A percentile compares a stretch with the other conserved stretches of the same genome.
phyloP scores from a whole-genome alignment of 2,888 invertebrate genomes.

The Zonitis immaculata region DNA sequence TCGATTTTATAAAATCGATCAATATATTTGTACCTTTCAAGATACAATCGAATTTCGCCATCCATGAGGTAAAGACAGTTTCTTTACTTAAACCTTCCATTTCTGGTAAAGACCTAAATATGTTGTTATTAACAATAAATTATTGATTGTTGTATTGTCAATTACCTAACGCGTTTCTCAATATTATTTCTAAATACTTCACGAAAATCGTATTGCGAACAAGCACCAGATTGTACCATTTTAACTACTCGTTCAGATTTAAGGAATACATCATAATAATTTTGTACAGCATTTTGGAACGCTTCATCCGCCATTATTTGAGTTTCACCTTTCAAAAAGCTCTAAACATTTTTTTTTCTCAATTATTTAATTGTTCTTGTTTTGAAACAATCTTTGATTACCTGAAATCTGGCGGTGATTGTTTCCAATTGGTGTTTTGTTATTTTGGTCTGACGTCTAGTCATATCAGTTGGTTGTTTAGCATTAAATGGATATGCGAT shows the following conservation, averaged over 20 bases:
- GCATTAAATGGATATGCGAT: conserved; percentile 99
- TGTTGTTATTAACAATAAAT: no score
- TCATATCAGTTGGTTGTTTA: conserved; percentile 98
- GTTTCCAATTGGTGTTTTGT: conserved; percentile 94
- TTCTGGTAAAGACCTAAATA: conserved; percentile 85
- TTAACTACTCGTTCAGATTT: conserved; percentile 93
- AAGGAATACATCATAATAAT: conserved; percentile 91
- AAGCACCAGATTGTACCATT: conserved; percentile 97
- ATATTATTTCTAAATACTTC: conserved; percentile 98
- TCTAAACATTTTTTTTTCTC: conserved; percentile 52
- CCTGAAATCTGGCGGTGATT: conserved; percentile 92
- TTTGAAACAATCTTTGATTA: conserved; percentile 43
- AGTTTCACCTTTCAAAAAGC: conserved; percentile 97
- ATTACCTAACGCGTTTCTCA: conserved; percentile 92
- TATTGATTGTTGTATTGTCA: no score
- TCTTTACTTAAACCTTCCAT: conserved; percentile 99
- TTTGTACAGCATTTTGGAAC: conserved; percentile 97
- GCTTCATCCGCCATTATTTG: conserved; percentile 97
- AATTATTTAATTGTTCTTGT: neutral
- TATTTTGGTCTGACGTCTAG: conserved; percentile 90
- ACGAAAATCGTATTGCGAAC: conserved; percentile 97
- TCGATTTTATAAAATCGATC: conserved; percentile 2
- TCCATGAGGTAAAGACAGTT: conserved; percentile 97
- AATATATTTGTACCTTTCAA: conserved; percentile 64
- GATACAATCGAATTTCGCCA: conserved; percentile 99